Evolutionary conservation across 2,888 invertebrate genomes (phyloP).

Genomic region (Rotaria sp.): DNA sequence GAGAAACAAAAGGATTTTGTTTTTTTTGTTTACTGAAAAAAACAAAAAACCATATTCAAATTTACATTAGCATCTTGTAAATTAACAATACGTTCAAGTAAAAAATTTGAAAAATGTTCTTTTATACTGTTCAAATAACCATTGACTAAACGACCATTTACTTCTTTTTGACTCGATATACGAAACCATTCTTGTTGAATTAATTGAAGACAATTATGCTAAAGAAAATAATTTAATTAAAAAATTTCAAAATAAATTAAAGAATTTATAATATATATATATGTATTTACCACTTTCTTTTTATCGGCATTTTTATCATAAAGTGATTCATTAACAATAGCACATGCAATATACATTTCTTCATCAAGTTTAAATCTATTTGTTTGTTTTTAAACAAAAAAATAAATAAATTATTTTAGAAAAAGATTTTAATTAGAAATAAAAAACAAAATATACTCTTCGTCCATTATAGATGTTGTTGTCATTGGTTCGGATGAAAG

Average conservation of each 20-base stretch:
- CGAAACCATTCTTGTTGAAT: constrained; percentile 81
- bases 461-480: neutral
- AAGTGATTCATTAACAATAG: constrained; percentile 69
- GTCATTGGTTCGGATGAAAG: neutral
- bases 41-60: constrained; percentile 41
- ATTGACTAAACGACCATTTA: constrained; percentile 71
- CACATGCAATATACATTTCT: constrained; percentile 70
- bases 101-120: constrained; percentile 64
- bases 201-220: constrained; percentile 53
- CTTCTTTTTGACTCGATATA: constrained; percentile 66
- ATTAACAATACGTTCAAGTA: constrained; percentile 74
- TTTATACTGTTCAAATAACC: constrained; percentile 76
- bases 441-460: neutral
- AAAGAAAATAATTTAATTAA: neutral
- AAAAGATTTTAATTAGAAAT: no score
- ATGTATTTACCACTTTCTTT: constrained; percentile 52
- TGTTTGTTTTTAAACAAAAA: no score
- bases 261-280: neutral
- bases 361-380: constrained; percentile 49
- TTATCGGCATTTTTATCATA: constrained; percentile 60
- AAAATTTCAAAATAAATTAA: neutral
- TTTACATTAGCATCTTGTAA: constrained; percentile 73
- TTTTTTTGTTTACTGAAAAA: neutral
- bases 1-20: neutral
- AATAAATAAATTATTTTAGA: neutral